Conservation (phyloP, 2,113 vertebrate genomes). For the Atlantisia rogersi region DNA sequence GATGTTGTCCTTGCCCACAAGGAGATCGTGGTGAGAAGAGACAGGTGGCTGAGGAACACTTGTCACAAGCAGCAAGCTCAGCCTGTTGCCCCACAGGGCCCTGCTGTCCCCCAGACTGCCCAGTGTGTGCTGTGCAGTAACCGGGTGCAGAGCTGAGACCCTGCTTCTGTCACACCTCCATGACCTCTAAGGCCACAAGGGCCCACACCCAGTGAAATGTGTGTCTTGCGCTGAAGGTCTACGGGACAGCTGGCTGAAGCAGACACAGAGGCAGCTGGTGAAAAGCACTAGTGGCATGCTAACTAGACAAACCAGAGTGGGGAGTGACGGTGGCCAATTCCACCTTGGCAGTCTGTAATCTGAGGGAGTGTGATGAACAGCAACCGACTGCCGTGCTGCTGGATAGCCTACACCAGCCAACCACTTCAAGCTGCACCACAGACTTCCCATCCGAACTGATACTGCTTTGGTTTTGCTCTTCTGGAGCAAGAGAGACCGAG, state of each 20-base stretch:
- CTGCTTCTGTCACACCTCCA: not conserved
- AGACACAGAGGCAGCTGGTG: not conserved
- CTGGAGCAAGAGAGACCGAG: not conserved
- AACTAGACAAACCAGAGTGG: not conserved
- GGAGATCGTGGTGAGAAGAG: not conserved
- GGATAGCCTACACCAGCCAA: not conserved
- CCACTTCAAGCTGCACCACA: not conserved
- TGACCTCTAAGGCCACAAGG: not conserved
- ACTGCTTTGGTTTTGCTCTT: not conserved
- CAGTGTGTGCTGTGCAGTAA: fast-evolving
- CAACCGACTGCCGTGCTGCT: not conserved
- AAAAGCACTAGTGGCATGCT: not conserved
- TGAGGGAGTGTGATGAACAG: not conserved
- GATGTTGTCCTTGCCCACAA: not conserved
- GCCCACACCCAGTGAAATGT: not conserved
- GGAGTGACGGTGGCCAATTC: not conserved
- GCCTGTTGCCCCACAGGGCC: not conserved
- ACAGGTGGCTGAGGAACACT: not conserved
- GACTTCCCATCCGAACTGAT: not conserved
- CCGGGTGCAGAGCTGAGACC: not conserved
- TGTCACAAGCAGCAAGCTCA: not conserved
- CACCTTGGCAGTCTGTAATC: not conserved
- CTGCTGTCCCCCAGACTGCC: not conserved
- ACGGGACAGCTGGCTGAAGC: not conserved
- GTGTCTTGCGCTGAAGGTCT: not conserved